Evolutionary conservation across 2,888 invertebrate genomes (phyloP).

Genomic region (Copidosoma aretas): DNA sequence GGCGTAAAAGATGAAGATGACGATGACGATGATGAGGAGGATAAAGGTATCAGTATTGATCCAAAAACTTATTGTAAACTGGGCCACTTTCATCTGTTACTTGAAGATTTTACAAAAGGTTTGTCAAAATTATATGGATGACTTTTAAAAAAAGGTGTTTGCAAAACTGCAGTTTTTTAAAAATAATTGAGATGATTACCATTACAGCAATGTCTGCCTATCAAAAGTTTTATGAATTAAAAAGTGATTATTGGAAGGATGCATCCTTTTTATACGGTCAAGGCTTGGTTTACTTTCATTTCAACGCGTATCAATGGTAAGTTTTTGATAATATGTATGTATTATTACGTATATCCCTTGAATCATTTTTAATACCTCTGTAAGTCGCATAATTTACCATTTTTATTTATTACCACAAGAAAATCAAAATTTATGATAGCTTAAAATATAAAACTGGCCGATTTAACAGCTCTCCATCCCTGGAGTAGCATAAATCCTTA

Average conservation of each 20-base stretch:
- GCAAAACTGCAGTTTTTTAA: no score
- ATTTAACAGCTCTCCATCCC: no score
- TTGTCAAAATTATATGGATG: conserved; percentile 41
- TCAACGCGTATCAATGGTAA: conserved; percentile 95
- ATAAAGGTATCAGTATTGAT: conserved; percentile 79
- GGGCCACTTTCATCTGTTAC: conserved; percentile 91
- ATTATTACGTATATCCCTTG: no score
- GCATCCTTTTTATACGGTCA: conserved; percentile 91
- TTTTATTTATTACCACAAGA: no score
- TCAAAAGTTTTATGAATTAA: conserved; percentile 85
- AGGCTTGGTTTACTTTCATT: conserved; percentile 95
- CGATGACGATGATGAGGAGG: conserved; percentile 61
- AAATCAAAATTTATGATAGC: no score
- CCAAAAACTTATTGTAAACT: conserved; percentile 92
- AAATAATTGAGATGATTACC: conserved; percentile 3
- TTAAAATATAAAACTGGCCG: no score
- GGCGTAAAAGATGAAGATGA: conserved; percentile 47
- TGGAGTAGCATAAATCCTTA: no score
- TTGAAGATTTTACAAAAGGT: conserved; percentile 96
- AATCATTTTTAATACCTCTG: no score
- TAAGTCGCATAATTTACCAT: no score
- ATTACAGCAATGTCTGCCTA: conserved; percentile 93
- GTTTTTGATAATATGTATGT: conserved; percentile 59
- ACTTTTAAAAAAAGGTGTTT: not conserved
- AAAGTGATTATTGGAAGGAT: conserved; percentile 87